Base-by-base conservation (phyloP, 2,888 invertebrate species). In the Tortrix viridana region DNA sequence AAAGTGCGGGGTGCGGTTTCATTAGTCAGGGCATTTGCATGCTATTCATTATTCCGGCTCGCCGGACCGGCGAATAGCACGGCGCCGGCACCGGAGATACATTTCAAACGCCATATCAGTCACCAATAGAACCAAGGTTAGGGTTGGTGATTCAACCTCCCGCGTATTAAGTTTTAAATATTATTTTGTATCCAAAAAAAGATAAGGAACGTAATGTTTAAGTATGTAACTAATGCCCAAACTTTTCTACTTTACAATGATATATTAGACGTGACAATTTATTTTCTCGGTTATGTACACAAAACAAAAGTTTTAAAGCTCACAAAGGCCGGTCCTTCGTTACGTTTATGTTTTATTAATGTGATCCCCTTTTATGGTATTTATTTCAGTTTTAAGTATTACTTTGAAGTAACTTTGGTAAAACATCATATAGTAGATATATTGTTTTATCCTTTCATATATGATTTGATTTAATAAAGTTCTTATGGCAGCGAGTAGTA, bases 21-120 rank as follows among this genome's bases (percentile, higher is more conserved):
- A 86, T 88, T 87, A 87, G 81, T 79, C 80, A 72, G 74, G 76
- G 73, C 79, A 88, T 89, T 89, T 88, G 88, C 88, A 88, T 88
- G 85, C 83, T 87, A 87, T 88, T 88, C 88, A 88, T 89, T 88
- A 86, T 32, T 32, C 32, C 32, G 82, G 70, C 68, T 69, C 65
- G 68, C 60, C 47, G 77, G 83, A 79, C 26, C 43, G 54, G 12
- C 47, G 60, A 54, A 44, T 46, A 57, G 41, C 63, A 37, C 44
- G 52, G 20, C 44, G 47, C 41, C 7, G 23, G 16, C 12, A 3
- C 41, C 16, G 41, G 22, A 22, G 41, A 20, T n/a, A 47, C 19
- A 53, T 53, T 53, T 41, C 16, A 53, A 41, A 37, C 12, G 37
- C 32, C 50, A 37, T 12, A 49, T 18, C 12, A 18, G 49, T 18